Percentiles rank a stretch among this genome's conserved stretches.
Evolutionary conservation across 2,113 vertebrate genomes (phyloP).

Genomic region (Silurus asotus): DNA sequence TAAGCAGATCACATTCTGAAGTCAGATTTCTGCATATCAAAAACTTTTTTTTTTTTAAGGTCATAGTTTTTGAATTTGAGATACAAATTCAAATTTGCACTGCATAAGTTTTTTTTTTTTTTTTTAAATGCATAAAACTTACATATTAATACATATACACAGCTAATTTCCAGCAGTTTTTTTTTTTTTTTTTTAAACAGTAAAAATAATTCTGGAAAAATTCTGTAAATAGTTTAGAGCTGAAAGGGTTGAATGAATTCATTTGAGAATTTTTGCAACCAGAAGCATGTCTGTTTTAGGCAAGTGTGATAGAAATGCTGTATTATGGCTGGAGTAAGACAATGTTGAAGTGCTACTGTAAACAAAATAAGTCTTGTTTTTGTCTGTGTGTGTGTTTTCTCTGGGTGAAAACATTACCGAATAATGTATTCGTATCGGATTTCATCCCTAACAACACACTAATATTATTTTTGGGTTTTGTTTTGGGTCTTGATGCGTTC

Average conservation of each 20-base stretch:
- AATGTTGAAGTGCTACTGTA: neutral
- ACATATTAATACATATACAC: no score
- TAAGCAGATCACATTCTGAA: neutral
- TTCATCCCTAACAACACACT: neutral
- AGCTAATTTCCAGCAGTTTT: no score
- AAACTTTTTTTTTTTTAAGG: neutral
- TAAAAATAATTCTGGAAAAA: no score
- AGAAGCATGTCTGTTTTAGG: no score
- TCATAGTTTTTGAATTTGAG: neutral
- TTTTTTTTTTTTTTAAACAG: neutral
- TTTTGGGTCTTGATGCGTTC: neutral
- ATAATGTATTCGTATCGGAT: fast-evolving
- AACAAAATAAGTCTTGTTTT: neutral
- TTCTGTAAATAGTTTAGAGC: no score
- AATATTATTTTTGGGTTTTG: neutral
- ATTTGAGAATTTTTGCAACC: no score
- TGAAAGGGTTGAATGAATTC: no score
- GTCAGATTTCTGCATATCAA: neutral
- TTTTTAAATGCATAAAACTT: neutral
- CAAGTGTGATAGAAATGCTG: neutral
- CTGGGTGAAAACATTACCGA: neutral
- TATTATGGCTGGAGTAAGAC: neutral
- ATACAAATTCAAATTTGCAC: neutral
- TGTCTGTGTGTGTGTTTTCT: neutral
- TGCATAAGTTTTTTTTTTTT: neutral